Evolutionary conservation across 1,140 invertebrate species (phyloP).

Genomic region (Steinernema khuongi): DNA sequence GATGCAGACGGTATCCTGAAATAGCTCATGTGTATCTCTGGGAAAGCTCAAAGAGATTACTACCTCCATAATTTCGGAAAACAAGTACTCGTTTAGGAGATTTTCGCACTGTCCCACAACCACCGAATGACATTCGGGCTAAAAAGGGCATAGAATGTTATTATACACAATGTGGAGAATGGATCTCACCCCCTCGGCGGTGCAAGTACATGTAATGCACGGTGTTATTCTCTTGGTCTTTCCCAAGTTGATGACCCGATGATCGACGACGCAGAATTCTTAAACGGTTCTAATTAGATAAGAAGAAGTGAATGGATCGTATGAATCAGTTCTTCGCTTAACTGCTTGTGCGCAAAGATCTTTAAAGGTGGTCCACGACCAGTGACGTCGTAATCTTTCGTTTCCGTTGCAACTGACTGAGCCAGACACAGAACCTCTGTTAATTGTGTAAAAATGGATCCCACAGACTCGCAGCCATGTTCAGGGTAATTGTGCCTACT

Average conservation of each 20-base stretch:
- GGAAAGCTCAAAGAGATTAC: background rate
- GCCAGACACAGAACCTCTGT: too few relatives aligned
- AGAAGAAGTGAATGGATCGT: background rate
- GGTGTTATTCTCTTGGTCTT: constrained; percentile 64
- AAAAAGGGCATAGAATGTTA: constrained; percentile 23
- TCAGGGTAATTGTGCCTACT: too few relatives aligned
- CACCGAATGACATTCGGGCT: constrained; percentile 56
- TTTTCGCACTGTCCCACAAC: constrained; percentile 49
- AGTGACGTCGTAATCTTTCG: background rate
- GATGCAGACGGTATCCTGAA: constrained; percentile 53
- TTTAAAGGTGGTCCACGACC: background rate
- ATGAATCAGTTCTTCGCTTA: background rate
- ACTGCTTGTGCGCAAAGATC: background rate
- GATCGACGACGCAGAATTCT: constrained; percentile 56
- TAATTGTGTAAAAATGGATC: too few relatives aligned
- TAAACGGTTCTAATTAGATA: constrained; percentile 19
- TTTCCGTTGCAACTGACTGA: background rate
- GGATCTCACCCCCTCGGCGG: constrained; percentile 63
- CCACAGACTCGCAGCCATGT: too few relatives aligned
- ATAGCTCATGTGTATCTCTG: constrained; percentile 12
- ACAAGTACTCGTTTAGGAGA: constrained; percentile 42
- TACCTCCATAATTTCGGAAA: constrained; percentile 47
- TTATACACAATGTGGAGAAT: constrained; percentile 1
- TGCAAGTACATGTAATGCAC: constrained; percentile 67
- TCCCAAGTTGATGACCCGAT: constrained; percentile 63